Evolutionary conservation across 2,797 vertebrate genomes (phyloP), one percentile per base, ranked within the genome.

Genomic region (Rhinogobio ventralis): DNA sequence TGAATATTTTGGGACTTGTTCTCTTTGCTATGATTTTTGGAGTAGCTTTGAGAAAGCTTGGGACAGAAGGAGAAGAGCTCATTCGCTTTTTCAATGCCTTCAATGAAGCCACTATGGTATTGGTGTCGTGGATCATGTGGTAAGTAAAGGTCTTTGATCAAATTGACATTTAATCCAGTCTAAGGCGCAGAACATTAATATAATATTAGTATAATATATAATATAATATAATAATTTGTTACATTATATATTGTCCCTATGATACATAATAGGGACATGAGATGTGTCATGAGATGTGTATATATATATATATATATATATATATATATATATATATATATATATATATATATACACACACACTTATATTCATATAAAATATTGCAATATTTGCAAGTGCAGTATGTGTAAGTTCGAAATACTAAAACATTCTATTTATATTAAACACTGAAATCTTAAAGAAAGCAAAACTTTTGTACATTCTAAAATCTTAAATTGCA

Each of bases 121-220:
- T 99, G 89, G 98, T 99, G 77, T 96, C 98, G 5, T 99, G 98
- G 98, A 99, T 99, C 92, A 99, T 99, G 98, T 99, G 98, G 98
- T 99, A 87, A 95, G 97, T 95, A 67, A 33, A 67, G 28, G 13
- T 36, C 33, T 60, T 57, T 57, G 51, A 55, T 36, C 11, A 76
- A 76, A 62, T 11, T 67, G 7, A 66, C 15, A 67, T 67, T 7
- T 36, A 67, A 67, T 17, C 3, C 64, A 36, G 62, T 33, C 55
- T 13, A 60, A 28, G 60, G 25, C 2, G 0, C n/a, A 28, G 5
- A 62, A 13, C 13, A 13, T 28, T 7, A 28, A 62, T 13, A 11
- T 60, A 25, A 62, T 62, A 28, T 5, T n/a, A 14, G 5, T 60
- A 60, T n/a, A 60, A 36, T 36, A 36, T 36, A 36, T 36, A 36